phyloP scores from a whole-genome alignment of 2,113 vertebrate species.

The Arenaria interpres region DNA sequence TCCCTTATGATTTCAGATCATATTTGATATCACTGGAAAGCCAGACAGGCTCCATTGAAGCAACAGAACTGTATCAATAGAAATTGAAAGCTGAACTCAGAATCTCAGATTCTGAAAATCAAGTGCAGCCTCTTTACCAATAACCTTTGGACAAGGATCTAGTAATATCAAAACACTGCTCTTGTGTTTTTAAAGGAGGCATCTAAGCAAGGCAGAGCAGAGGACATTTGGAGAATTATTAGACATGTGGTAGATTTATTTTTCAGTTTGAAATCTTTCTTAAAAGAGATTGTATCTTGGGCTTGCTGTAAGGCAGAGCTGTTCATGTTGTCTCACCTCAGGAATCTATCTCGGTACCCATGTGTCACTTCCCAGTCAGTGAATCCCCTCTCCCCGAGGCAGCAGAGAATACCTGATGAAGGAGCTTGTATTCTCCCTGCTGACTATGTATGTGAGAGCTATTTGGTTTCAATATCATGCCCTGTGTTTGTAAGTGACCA shows the following conservation, averaged over 20 bases:
- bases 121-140: neutral
- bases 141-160: neutral
- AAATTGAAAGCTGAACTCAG: neutral
- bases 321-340: neutral
- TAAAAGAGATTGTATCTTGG: neutral
- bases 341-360: neutral
- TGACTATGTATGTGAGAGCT: neutral
- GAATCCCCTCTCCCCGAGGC: fast-evolving
- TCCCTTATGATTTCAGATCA: neutral
- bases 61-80: neutral
- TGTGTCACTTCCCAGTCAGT: neutral
- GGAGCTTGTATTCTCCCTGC: neutral
- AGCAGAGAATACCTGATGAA: neutral
- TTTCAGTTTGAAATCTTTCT: neutral
- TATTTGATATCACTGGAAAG: neutral
- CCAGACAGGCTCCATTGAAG: neutral
- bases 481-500: neutral
- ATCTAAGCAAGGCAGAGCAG: neutral
- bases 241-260: neutral
- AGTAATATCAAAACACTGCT: neutral
- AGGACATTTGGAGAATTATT: neutral
- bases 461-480: neutral
- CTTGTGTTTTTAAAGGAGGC: neutral
- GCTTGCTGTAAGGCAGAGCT: neutral
- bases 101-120: neutral